These are phyloP conservation scores for Agapornis canus DNA, from an alignment of 2,797 vertebrate species.

Conservation along the genomic window DNA sequence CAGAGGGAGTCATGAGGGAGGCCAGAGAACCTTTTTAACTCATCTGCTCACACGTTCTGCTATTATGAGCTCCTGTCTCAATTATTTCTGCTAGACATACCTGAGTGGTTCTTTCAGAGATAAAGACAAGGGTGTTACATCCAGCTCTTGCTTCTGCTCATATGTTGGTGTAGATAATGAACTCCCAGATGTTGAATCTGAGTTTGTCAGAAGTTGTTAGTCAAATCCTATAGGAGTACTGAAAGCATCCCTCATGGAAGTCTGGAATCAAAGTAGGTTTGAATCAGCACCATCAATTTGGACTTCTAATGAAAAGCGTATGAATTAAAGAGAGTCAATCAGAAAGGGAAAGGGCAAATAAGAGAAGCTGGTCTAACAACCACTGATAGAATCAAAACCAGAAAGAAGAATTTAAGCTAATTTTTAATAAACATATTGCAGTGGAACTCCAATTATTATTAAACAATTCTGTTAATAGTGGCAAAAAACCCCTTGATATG, in stretches of 20 bases:
- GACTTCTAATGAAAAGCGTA: not conserved
- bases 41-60: not conserved
- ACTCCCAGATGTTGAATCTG: constrained; percentile 65
- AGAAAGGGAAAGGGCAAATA: not conserved
- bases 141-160: not conserved
- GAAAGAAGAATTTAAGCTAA: not conserved
- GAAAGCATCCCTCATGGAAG: constrained; percentile 53
- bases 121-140: constrained; percentile 60
- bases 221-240: constrained; percentile 56
- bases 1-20: constrained; percentile 38
- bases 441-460: not conserved
- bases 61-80: constrained; percentile 60
- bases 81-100: constrained; percentile 67
- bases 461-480: not conserved
- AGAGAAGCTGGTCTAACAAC: not conserved
- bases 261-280: constrained; percentile 62
- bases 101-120: constrained; percentile 47
- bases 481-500: not conserved
- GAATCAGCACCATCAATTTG: constrained; percentile 46
- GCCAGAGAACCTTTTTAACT: constrained; percentile 42
- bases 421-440: not conserved
- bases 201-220: constrained; percentile 64
- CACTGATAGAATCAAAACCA: not conserved
- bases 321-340: not conserved
- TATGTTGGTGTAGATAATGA: constrained; percentile 55